Evolutionary conservation across 2,888 invertebrate species (phyloP).

Genomic region (Cancer borealis): DNA sequence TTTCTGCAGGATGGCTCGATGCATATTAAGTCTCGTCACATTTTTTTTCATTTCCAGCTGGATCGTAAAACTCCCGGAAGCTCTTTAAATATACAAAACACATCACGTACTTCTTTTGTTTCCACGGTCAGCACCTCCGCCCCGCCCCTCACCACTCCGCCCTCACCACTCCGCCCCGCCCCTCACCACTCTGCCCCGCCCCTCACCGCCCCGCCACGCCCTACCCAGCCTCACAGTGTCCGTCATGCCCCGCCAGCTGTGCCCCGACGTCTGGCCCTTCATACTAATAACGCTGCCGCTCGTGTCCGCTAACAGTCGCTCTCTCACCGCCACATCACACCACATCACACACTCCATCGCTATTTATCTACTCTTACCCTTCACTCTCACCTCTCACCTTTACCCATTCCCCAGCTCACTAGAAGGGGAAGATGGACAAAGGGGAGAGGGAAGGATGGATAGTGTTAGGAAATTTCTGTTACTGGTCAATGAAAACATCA

Average conservation of each 20-base stretch:
- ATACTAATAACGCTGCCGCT: background rate
- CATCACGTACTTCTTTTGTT: constrained; percentile 7
- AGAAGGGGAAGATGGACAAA: background rate
- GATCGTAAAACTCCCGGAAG: constrained; percentile 18
- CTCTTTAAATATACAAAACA: background rate
- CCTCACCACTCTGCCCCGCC: background rate
- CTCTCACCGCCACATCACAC: background rate
- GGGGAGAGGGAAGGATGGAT: background rate
- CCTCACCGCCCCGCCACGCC: background rate
- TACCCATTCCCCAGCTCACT: too few relatives aligned
- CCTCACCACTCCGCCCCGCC: too few relatives aligned
- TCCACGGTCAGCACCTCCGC: constrained; percentile 8
- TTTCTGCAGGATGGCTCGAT: background rate
- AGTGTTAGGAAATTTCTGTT: too few relatives aligned
- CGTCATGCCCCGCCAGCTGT: background rate
- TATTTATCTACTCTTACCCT: background rate
- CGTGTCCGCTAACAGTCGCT: background rate
- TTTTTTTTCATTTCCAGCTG: background rate
- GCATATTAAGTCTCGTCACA: constrained; percentile 13
- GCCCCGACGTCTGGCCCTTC: background rate
- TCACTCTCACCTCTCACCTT: background rate
- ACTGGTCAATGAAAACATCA: too few relatives aligned
- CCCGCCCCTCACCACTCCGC: too few relatives aligned
- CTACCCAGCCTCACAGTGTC: background rate
- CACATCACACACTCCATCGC: background rate